These are phyloP conservation scores for Aurelia sp. DNA, from an alignment of 30 jellyfish, hydroid and myxozoan genomes.

Conservation along the genomic window DNA sequence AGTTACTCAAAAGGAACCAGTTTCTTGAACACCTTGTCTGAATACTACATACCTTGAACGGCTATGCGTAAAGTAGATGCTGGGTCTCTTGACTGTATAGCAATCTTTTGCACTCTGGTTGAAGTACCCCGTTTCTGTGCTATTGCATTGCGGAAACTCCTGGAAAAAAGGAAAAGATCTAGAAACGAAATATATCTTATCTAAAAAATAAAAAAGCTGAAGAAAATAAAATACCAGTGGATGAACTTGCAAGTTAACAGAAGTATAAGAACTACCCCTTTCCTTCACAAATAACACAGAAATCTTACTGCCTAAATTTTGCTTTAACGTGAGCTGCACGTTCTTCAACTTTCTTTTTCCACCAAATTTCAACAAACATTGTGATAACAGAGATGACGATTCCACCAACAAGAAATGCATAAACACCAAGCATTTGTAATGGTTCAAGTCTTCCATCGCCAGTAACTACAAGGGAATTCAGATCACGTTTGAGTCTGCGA, in stretches of 20 bases:
- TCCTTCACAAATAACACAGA: no score
- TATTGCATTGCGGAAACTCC: no score
- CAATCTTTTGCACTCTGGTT: not conserved
- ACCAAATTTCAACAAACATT: conserved; percentile 29
- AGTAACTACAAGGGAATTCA: conserved; percentile 9
- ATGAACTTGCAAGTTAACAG: no score
- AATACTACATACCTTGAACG: not conserved
- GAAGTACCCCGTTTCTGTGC: not conserved
- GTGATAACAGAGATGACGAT: conserved; percentile 15
- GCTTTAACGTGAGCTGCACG: conserved; percentile 19
- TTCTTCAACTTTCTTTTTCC: conserved; percentile 50
- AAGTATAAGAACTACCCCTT: no score
- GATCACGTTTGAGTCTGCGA: no score
- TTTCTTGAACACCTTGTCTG: not conserved
- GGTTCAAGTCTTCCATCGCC: conserved; percentile 53
- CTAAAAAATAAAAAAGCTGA: no score
- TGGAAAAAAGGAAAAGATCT: no score
- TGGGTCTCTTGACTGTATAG: not conserved
- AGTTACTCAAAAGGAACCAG: not conserved
- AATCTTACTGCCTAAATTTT: conserved; percentile 20
- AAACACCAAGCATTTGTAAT: conserved; percentile 41
- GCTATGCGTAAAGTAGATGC: not conserved
- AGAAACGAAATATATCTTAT: no score
- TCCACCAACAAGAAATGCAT: conserved; percentile 52
- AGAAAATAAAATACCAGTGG: no score